These are phyloP conservation scores for Lithobates sylvaticus DNA, from an alignment of 2,797 vertebrate genomes.

Conservation along the genomic window DNA sequence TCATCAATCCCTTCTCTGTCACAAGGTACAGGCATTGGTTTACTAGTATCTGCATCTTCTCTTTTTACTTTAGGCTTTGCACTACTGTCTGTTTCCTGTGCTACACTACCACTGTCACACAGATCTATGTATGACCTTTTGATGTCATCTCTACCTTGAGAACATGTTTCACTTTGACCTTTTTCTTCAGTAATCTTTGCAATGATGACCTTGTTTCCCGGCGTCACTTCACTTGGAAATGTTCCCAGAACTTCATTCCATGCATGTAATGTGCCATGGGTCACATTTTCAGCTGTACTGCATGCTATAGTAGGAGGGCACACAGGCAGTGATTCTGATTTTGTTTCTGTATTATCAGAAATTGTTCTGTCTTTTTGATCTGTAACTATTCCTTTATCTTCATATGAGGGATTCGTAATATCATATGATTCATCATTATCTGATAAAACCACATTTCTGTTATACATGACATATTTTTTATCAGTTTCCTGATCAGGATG, in stretches of 20 bases:
- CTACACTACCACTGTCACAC: conserved; percentile 75
- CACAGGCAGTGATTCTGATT: conserved; percentile 71
- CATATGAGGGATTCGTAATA: conserved; percentile 61
- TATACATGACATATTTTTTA: conserved; percentile 59
- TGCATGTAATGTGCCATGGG: conserved; percentile 74
- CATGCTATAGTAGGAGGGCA: conserved; percentile 69
- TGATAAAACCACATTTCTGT: conserved; percentile 55
- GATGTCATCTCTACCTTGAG: conserved; percentile 78
- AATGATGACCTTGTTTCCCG: conserved; percentile 80
- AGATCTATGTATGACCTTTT: conserved; percentile 78
- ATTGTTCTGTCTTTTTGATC: conserved; percentile 63
- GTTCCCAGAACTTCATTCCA: conserved; percentile 81
- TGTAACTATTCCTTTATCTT: conserved; percentile 38
- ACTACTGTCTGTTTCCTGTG: conserved; percentile 64
- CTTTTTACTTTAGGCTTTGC: background rate
- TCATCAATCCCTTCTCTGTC: background rate
- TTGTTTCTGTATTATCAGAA: conserved; percentile 58
- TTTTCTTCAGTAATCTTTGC: conserved; percentile 80
- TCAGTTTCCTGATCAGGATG: conserved; percentile 47
- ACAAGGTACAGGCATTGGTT: background rate
- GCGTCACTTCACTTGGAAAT: conserved; percentile 78
- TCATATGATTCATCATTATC: conserved; percentile 56
- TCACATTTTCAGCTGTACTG: conserved; percentile 69
- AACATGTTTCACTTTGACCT: conserved; percentile 78
- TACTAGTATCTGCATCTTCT: background rate